Conservation (phyloP, 2,113 vertebrate species). For the Muntiacus reevesi region DNA sequence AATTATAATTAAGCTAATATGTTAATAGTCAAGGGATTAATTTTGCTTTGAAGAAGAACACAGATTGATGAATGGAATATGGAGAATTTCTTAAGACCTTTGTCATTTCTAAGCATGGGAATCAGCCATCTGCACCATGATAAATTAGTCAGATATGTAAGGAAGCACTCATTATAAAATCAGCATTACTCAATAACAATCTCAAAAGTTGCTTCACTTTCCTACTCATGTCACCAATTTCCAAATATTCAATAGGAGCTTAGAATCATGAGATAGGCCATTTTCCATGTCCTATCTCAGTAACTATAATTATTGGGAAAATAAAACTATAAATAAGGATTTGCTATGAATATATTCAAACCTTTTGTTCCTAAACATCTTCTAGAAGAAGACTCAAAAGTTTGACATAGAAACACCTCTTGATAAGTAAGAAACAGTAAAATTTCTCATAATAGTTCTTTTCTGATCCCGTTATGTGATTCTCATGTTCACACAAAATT, state of each 20-base stretch:
- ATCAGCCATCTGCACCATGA: neutral
- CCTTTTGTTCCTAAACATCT: neutral
- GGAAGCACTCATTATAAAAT: neutral
- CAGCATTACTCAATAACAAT: neutral
- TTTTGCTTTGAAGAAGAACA: neutral
- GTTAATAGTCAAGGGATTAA: neutral
- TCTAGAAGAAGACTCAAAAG: neutral
- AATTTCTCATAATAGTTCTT: neutral
- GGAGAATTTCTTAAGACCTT: neutral
- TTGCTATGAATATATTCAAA: neutral
- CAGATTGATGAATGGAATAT: neutral
- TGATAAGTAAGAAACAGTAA: neutral
- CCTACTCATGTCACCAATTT: neutral
- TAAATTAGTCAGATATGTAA: neutral
- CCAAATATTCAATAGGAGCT: neutral
- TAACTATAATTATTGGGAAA: neutral
- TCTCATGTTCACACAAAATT: constrained; percentile 17
- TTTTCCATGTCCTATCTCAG: neutral
- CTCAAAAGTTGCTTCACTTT: neutral
- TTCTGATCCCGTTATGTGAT: neutral
- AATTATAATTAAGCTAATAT: neutral
- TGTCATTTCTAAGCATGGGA: neutral
- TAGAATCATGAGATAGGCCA: neutral
- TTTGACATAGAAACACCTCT: neutral
- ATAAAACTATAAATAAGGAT: neutral